These are phyloP conservation scores for Propsilocerus akamusi DNA, from an alignment of 1,140 invertebrate genomes.

Conservation along the genomic window DNA sequence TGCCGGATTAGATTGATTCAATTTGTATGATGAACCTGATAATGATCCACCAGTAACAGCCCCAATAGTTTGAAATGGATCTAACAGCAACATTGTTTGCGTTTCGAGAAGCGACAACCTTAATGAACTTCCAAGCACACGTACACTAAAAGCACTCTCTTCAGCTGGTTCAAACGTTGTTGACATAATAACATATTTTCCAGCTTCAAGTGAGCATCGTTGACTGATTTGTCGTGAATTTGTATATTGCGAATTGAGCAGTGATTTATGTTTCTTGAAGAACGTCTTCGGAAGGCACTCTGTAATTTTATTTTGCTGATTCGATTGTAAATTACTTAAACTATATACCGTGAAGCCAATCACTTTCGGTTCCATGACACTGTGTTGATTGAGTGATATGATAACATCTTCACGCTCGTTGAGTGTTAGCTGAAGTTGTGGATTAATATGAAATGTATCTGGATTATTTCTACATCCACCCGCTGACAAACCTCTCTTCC, in stretches of 20 bases:
- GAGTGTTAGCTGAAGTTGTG: slow-evolving; percentile 64
- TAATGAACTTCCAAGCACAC: slow-evolving; percentile 18
- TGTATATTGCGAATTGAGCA: slow-evolving; percentile 79
- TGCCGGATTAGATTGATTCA: too few species aligned
- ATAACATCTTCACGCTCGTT: slow-evolving; percentile 71
- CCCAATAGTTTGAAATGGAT: slow-evolving; percentile 40
- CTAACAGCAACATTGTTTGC: slow-evolving; percentile 64
- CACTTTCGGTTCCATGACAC: slow-evolving; percentile 80
- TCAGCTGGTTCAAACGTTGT: slow-evolving; percentile 84
- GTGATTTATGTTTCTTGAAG: slow-evolving; percentile 75
- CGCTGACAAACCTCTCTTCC: slow-evolving; percentile 74
- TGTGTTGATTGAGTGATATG: slow-evolving; percentile 77
- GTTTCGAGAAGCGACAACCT: slow-evolving; percentile 33
- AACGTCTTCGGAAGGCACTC: slow-evolving; percentile 50
- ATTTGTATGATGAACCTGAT: slow-evolving; percentile 14
- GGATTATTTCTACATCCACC: slow-evolving; percentile 82
- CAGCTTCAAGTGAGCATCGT: slow-evolving; percentile 62
- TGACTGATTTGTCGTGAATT: slow-evolving; percentile 75
- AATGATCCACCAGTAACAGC: slow-evolving; percentile 43
- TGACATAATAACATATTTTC: slow-evolving; percentile 69
- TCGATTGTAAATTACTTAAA: slow-evolving; percentile 22
- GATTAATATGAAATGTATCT: slow-evolving; percentile 87
- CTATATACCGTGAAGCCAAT: slow-evolving; percentile 85
- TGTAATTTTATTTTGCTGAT: slow-evolving; percentile 23
- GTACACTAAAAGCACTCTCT: slow-evolving; percentile 41